These are phyloP conservation scores for Mesembrinibis cayennensis DNA, from an alignment of 2,113 vertebrate genomes.

Conservation along the genomic window DNA sequence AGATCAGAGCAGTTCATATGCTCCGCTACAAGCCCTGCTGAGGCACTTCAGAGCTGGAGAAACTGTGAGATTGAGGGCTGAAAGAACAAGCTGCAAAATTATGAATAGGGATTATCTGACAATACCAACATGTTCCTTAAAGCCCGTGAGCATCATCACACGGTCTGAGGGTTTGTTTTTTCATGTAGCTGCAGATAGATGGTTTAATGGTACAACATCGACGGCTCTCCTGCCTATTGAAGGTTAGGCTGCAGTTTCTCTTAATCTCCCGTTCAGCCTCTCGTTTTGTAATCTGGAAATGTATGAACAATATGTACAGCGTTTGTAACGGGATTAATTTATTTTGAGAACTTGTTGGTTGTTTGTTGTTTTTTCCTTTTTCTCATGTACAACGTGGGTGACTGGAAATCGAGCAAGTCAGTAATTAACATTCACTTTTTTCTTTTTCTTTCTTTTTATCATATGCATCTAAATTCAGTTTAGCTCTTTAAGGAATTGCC, in stretches of 20 bases:
- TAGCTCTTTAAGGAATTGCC: conserved; percentile 63
- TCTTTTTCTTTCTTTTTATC: conserved; percentile 67
- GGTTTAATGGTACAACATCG: background rate
- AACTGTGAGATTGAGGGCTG: conserved; percentile 70
- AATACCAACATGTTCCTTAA: conserved; percentile 49
- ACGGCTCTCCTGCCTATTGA: background rate
- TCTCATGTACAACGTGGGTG: background rate
- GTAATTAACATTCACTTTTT: conserved; percentile 51
- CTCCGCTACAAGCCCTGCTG: conserved; percentile 42
- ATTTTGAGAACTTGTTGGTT: conserved; percentile 29
- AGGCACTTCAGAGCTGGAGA: conserved; percentile 53
- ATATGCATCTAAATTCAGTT: conserved; percentile 50
- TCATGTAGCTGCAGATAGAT: background rate
- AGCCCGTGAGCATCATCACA: conserved; percentile 30
- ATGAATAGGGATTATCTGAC: conserved; percentile 64
- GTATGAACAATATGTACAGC: conserved; percentile 30
- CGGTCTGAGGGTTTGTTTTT: conserved; percentile 32
- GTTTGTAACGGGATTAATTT: conserved; percentile 48
- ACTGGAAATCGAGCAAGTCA: conserved; percentile 3
- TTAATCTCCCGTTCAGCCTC: conserved; percentile 60
- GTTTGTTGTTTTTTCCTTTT: background rate
- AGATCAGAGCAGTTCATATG: conserved; percentile 42
- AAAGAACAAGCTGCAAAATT: conserved; percentile 48
- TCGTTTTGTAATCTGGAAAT: conserved; percentile 61
- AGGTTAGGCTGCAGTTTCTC: conserved; percentile 47